Conservation (phyloP, 2,113 vertebrate genomes). For the Oreochromis aureus region DNA sequence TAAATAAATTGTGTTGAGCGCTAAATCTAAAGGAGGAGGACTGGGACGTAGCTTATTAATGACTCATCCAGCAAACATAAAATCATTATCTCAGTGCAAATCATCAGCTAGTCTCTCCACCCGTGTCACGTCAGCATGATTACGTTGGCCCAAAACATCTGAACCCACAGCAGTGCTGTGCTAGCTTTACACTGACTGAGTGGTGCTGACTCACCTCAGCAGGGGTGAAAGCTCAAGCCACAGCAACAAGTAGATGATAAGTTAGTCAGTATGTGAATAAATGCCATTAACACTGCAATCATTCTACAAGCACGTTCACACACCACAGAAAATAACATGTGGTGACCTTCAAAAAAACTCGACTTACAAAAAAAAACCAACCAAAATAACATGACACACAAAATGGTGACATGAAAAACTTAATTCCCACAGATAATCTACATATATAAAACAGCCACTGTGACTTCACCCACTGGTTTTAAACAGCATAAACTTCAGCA, state of each 20-base stretch:
- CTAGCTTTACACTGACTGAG: not conserved
- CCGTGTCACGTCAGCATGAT: not conserved
- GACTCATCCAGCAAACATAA: not conserved
- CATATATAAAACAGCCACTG: not conserved
- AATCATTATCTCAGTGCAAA: not conserved
- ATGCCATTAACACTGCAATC: not conserved
- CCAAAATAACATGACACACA: not conserved
- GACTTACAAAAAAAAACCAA: not conserved
- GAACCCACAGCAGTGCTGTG: not conserved
- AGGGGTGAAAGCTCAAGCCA: not conserved
- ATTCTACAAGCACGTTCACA: not conserved
- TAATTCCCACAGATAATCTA: not conserved
- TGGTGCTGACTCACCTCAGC: not conserved
- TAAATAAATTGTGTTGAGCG: not conserved
- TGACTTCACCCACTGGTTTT: not conserved
- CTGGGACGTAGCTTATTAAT: not conserved
- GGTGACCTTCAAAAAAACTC: not conserved
- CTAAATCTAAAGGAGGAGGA: not conserved
- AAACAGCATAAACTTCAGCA: not conserved
- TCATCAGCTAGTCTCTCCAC: not conserved
- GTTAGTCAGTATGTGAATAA: not conserved
- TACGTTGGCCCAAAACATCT: not conserved
- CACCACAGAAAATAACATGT: not conserved
- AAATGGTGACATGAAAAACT: not conserved
- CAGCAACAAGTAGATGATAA: not conserved